Evolutionary conservation across 2,113 vertebrate species (phyloP).

Genomic region (Rhinolophus sinicus): DNA sequence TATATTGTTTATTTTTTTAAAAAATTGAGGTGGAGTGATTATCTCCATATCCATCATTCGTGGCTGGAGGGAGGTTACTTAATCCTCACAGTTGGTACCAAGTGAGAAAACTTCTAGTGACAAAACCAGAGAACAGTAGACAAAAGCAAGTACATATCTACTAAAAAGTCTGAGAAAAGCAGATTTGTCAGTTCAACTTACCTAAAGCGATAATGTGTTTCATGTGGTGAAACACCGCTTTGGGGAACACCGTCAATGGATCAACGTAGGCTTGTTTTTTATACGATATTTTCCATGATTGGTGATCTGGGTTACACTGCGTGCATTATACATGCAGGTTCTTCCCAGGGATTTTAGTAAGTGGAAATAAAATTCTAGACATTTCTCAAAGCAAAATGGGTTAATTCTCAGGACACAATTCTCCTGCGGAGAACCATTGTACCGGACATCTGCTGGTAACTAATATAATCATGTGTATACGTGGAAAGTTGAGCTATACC

Average conservation of each 20-base stretch:
- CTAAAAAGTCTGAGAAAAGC: not conserved
- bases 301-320: not conserved
- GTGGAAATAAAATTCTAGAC: slow-evolving; percentile 39
- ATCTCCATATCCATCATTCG: not conserved
- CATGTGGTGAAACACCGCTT: not conserved
- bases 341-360: not conserved
- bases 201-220: not conserved
- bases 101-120: not conserved
- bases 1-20: not conserved
- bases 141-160: not conserved
- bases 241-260: not conserved
- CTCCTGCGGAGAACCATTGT: slow-evolving; percentile 36
- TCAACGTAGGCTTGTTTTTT: not conserved
- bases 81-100: not conserved
- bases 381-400: slow-evolving; percentile 39
- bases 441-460: slow-evolving; percentile 53
- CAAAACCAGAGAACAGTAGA: not conserved
- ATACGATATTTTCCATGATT: not conserved
- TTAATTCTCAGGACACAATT: slow-evolving; percentile 40
- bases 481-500: slow-evolving; percentile 22
- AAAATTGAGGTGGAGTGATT: not conserved
- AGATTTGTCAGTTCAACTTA: not conserved
- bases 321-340: not conserved
- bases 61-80: not conserved
- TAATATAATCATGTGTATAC: slow-evolving; percentile 39